Evolutionary conservation across 1,140 invertebrate species (phyloP).

Genomic region (Gryllus bimaculatus): DNA sequence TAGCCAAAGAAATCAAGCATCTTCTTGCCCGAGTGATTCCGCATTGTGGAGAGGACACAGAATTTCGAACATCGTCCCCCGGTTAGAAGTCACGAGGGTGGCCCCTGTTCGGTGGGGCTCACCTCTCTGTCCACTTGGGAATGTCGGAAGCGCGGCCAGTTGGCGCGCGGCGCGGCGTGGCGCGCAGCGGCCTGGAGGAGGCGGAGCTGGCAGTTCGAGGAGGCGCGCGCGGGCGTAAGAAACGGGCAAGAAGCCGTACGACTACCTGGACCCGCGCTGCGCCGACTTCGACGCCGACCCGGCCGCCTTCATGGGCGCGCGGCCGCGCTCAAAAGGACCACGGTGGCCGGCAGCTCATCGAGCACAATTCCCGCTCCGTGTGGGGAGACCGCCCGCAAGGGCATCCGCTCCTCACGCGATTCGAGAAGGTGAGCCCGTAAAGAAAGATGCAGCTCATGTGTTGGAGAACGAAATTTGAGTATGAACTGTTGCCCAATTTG

Average conservation of each 20-base stretch:
- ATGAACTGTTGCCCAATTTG: no score
- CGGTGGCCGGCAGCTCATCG: conserved; percentile 68
- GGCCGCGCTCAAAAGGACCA: conserved; percentile 63
- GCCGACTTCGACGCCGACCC: conserved; percentile 80
- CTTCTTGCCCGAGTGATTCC: no score
- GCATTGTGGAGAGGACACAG: no score
- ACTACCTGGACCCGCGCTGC: conserved; percentile 85
- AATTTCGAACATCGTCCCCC: no score
- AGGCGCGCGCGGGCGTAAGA: conserved; percentile 65
- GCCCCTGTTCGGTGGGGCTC: no score
- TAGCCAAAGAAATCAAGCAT: no score
- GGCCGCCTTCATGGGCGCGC: conserved; percentile 70
- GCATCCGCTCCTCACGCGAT: conserved; percentile 72
- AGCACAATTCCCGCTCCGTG: conserved; percentile 77
- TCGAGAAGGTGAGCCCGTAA: conserved; percentile 69
- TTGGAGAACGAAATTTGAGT: no score
- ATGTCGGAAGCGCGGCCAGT: not conserved
- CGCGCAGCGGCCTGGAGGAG: conserved; percentile 51
- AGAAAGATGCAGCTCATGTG: no score
- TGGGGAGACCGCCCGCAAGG: conserved; percentile 86
- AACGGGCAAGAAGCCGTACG: conserved; percentile 77
- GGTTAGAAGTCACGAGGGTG: no score
- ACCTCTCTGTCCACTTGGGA: no score
- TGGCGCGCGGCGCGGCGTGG: conserved; percentile 45
- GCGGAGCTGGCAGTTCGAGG: conserved; percentile 65